Base-by-base conservation (phyloP, 1,140 invertebrate genomes). In the Aphaenogaster floridana region DNA sequence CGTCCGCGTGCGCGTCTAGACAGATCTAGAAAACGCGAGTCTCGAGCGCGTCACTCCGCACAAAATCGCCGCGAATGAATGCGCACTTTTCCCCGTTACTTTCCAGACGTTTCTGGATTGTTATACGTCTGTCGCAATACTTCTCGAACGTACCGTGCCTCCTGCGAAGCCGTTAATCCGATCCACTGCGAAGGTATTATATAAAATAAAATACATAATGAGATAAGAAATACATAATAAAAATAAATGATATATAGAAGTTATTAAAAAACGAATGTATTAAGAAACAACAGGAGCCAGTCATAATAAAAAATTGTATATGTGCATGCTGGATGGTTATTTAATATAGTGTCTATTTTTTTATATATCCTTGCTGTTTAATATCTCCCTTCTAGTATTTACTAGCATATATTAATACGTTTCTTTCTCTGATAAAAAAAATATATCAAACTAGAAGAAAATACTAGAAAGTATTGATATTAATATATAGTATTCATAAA, bases 41-140 rank as follows among this genome's bases (percentile, higher is more conserved):
- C 45, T 28, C 13, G 4, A 6, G 15, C 52, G 17, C 66, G 50
- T 81, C 34, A 66, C 21, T 57, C 21, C 7, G 7, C n/a, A 39
- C 34, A 83, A 59, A 83, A 28, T 68, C 21, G 28, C 11, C 11
- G 80, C 50, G 54, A 83, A 36, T 84, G 59, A 84, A 61, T 28
- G 54, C 17, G 42, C 80, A 74, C 42, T 34, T 84, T 84, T 84
- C 34, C 42, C 28, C 13, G 15, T 21, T 48, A 84, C 69, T 84
- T 84, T 84, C 69, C n/a, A 76, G 69, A 84, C 28, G n/a, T 17
- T 84, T 84, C 68, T 72, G 3, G 52, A 74, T 1, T 48, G 11
- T 74, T 48, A 45, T 48, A 45, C 15, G 52, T 71, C 59, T 50
- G 5, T 11, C 11, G 42, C 66, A 34, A 66, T 21, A 9, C 5